Conservation (phyloP, 2,113 vertebrate genomes). For the Syrmaticus mikado region DNA sequence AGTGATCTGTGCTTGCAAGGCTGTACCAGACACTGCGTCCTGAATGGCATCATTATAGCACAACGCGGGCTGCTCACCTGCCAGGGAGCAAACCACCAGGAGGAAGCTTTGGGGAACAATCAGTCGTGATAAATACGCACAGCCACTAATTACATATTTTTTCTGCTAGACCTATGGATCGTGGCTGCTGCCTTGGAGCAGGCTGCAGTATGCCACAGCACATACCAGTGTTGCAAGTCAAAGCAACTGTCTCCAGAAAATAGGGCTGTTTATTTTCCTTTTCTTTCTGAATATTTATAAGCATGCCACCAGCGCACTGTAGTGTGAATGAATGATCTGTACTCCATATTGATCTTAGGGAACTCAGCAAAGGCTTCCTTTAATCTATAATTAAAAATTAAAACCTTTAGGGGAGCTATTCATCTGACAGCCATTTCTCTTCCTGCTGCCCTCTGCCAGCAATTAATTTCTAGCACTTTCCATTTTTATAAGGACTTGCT, state of each 20-base stretch:
- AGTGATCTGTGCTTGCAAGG: not conserved
- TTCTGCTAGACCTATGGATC: not conserved
- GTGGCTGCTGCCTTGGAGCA: not conserved
- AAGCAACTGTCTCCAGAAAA: constrained; percentile 7
- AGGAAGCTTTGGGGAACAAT: not conserved
- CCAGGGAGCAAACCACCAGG: not conserved
- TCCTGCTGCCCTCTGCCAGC: constrained; percentile 30
- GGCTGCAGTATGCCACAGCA: not conserved
- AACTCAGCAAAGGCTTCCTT: constrained; percentile 38
- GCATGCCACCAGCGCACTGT: not conserved
- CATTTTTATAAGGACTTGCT: not conserved
- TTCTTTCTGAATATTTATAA: constrained; percentile 56
- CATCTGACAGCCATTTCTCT: constrained; percentile 42
- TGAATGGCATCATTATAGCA: not conserved
- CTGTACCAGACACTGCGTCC: not conserved
- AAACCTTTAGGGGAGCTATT: constrained; percentile 65
- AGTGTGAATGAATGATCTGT: constrained; percentile 37
- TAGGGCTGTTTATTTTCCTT: constrained; percentile 3
- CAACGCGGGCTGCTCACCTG: not conserved
- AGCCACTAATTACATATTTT: not conserved
- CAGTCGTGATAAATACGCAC: not conserved
- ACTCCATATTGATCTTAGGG: constrained; percentile 59
- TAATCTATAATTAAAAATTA: constrained; percentile 71
- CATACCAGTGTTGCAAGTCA: not conserved
- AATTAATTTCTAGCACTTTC: constrained; percentile 40